Conservation (phyloP, 1,140 invertebrate genomes). For the Cyrtorhinus lividipennis region DNA sequence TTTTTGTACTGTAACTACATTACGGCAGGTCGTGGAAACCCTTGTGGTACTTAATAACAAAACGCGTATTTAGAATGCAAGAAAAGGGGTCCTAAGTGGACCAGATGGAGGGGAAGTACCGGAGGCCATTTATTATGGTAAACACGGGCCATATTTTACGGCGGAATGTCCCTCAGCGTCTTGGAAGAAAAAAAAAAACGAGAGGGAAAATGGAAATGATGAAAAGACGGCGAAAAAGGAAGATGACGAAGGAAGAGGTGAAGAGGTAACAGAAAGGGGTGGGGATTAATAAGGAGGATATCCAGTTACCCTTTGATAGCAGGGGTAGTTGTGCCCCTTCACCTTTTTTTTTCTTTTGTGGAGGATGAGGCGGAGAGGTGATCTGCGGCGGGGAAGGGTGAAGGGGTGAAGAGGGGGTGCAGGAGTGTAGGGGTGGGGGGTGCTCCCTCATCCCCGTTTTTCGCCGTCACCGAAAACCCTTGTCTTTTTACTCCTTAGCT, state of each 20-base stretch:
- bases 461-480: neutral
- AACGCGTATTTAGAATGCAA: neutral
- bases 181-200: neutral
- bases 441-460: neutral
- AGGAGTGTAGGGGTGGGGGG: neutral
- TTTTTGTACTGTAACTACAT: no score
- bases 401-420: no score
- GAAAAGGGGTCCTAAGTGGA: neutral
- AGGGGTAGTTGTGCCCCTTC: slow-evolving; percentile 1
- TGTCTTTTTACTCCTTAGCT: slow-evolving; percentile 13
- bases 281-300: slow-evolving; percentile 15
- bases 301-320: slow-evolving; percentile 17
- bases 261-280: slow-evolving; percentile 1
- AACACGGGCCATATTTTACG: neutral
- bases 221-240: neutral
- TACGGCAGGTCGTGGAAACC: no score
- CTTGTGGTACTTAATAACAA: neutral
- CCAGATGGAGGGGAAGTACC: neutral
- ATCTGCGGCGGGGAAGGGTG: no score
- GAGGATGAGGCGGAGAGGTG: neutral
- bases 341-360: neutral
- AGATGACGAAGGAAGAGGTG: neutral
- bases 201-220: neutral
- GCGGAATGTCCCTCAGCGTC: neutral
- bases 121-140: neutral